Percentiles rank a stretch among this genome's conserved stretches.
phyloP scores from a whole-genome alignment of 2,888 invertebrate species.

The Teinopalpus imperialis region DNA sequence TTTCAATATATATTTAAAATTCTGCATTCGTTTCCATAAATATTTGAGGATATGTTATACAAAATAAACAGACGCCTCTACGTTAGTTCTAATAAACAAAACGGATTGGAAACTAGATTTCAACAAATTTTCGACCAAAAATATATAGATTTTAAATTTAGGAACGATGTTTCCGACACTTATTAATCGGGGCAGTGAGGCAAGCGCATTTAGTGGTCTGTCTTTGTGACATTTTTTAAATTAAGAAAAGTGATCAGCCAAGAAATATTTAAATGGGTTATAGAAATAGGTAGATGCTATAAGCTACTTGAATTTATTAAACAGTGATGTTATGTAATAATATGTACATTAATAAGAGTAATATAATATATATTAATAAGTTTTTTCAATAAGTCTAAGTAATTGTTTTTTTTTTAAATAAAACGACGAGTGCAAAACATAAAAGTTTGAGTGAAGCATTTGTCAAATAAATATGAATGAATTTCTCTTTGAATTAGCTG shows the following conservation, averaged over 20 bases:
- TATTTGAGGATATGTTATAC: conserved; percentile 23
- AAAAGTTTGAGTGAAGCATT: too few relatives aligned
- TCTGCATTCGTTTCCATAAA: conserved; percentile 20
- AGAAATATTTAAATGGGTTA: background rate
- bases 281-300: background rate
- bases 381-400: too few relatives aligned
- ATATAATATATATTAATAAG: too few relatives aligned
- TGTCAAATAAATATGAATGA: conserved; percentile 17
- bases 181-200: conserved; percentile 2
- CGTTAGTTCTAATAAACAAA: conserved; percentile 30
- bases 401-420: too few relatives aligned
- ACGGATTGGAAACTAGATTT: conserved; percentile 22
- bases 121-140: conserved; percentile 17
- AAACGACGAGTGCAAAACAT: too few relatives aligned
- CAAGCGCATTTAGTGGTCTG: background rate
- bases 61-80: conserved; percentile 32
- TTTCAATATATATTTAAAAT: conserved; percentile 19
- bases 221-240: conserved; percentile 11
- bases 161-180: conserved; percentile 9
- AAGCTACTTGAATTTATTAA: too few relatives aligned
- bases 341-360: too few relatives aligned
- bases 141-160: conserved; percentile 21
- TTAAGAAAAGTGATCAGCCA: conserved; percentile 2
- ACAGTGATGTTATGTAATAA: too few relatives aligned
- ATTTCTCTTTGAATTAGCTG: conserved; percentile 9